A percentile compares a stretch with the other conserved stretches of the same genome.
phyloP scores from a whole-genome alignment of 2,113 vertebrate genomes.

The Grammomys surdaster region DNA sequence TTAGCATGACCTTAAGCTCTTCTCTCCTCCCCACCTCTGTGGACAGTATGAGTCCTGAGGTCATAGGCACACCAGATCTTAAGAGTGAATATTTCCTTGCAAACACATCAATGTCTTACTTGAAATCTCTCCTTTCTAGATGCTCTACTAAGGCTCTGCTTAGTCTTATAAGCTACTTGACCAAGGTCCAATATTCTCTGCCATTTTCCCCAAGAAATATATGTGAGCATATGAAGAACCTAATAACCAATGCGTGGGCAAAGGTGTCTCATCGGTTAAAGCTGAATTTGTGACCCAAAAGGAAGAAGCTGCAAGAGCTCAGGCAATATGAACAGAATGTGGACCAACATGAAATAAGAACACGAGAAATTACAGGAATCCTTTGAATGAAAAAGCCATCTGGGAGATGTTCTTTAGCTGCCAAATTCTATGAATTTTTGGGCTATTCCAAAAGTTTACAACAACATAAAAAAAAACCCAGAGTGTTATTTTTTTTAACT shows the following conservation, averaged over 20 bases:
- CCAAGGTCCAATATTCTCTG: neutral
- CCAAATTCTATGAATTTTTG: constrained; percentile 32
- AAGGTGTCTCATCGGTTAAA: neutral
- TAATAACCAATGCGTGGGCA: neutral
- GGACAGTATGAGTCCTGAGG: neutral
- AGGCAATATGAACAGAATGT: neutral
- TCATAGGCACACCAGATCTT: neutral
- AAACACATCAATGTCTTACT: neutral
- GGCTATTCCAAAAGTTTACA: neutral
- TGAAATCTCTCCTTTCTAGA: neutral
- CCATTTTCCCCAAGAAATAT: neutral
- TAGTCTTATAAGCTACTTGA: constrained; percentile 6
- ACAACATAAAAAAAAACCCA: neutral
- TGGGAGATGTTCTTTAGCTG: neutral
- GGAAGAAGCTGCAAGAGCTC: neutral
- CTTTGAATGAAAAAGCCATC: neutral
- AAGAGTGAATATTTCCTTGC: neutral
- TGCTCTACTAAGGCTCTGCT: neutral
- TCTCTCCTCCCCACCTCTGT: neutral
- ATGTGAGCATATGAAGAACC: constrained; percentile 26
- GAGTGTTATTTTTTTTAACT: neutral
- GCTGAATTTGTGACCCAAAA: neutral
- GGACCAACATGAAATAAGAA: neutral
- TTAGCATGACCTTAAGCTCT: neutral
- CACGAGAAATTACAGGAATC: neutral